phyloP scores from a whole-genome alignment of 2,888 invertebrate species.

The Panzeria rudis region DNA sequence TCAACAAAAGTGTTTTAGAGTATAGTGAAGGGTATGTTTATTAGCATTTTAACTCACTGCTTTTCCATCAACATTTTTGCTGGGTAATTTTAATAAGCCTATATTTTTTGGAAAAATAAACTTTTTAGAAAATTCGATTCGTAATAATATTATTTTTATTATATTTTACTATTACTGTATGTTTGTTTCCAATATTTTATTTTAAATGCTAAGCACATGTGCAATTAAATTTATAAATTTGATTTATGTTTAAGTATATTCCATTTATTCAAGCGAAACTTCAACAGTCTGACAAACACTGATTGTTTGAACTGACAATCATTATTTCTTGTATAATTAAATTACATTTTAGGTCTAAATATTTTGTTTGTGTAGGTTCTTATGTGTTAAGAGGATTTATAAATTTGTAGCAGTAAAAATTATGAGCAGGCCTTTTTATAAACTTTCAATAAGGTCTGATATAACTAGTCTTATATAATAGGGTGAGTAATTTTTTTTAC shows the following conservation, averaged over 20 bases:
- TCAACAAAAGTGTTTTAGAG: too few species aligned
- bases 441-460: too few species aligned
- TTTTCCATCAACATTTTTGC: too few species aligned
- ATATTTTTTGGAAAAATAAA: background rate
- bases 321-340: constrained; percentile 47
- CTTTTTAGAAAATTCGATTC: background rate
- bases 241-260: constrained; percentile 4
- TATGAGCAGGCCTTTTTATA: background rate
- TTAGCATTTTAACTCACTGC: too few species aligned
- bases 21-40: too few species aligned
- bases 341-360: constrained; percentile 10
- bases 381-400: background rate
- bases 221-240: constrained; percentile 60
- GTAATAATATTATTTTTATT: constrained; percentile 16
- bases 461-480: too few species aligned
- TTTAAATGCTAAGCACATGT: constrained; percentile 41
- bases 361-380: background rate
- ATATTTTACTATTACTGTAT: background rate
- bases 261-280: constrained; percentile 10
- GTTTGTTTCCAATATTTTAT: background rate
- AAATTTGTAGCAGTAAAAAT: background rate
- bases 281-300: constrained; percentile 13
- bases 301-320: constrained; percentile 29
- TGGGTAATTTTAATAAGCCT: too few species aligned
- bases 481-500: too few species aligned